Evolutionary conservation across 2,888 invertebrate species (phyloP).

Genomic region (Willowsia nigromaculata): DNA sequence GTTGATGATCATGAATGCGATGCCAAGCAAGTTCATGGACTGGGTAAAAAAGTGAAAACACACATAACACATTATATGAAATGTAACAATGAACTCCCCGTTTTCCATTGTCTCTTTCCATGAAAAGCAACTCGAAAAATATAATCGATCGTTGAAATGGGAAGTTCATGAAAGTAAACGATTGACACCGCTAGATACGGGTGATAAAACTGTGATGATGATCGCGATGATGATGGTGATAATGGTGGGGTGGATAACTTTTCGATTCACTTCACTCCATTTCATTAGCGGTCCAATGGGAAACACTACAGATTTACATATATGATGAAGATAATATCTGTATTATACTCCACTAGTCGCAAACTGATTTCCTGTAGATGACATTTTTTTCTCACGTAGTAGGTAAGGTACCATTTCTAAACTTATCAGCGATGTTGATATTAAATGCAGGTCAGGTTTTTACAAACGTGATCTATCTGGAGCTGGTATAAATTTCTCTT

Average conservation of each 20-base stretch:
- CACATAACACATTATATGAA: background rate
- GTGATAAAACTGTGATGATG: background rate
- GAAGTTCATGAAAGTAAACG: slow-evolving; percentile 32
- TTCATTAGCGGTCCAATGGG: slow-evolving; percentile 51
- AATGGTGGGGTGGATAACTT: slow-evolving; percentile 50
- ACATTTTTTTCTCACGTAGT: slow-evolving; percentile 16
- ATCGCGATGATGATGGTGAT: slow-evolving; percentile 30
- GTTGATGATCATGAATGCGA: background rate
- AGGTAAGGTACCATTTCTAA: background rate
- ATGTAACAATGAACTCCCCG: slow-evolving; percentile 29
- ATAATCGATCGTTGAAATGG: slow-evolving; percentile 24
- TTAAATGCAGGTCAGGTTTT: too few relatives aligned
- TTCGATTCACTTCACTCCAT: slow-evolving; percentile 52
- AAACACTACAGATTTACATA: background rate
- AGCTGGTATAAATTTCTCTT: too few relatives aligned
- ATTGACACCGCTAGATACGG: slow-evolving; percentile 54
- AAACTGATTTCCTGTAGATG: slow-evolving; percentile 38
- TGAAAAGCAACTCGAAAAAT: background rate
- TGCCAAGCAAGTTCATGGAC: slow-evolving; percentile 30
- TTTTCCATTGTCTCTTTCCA: background rate
- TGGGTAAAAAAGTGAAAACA: background rate
- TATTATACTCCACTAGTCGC: background rate
- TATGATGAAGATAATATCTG: slow-evolving; percentile 17
- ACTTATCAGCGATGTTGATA: too few relatives aligned
- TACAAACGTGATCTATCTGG: too few relatives aligned